Percentiles rank a stretch among this genome's conserved stretches.
Conservation (phyloP, 2,113 vertebrate species). For the Oreotrochilus melanogaster region DNA sequence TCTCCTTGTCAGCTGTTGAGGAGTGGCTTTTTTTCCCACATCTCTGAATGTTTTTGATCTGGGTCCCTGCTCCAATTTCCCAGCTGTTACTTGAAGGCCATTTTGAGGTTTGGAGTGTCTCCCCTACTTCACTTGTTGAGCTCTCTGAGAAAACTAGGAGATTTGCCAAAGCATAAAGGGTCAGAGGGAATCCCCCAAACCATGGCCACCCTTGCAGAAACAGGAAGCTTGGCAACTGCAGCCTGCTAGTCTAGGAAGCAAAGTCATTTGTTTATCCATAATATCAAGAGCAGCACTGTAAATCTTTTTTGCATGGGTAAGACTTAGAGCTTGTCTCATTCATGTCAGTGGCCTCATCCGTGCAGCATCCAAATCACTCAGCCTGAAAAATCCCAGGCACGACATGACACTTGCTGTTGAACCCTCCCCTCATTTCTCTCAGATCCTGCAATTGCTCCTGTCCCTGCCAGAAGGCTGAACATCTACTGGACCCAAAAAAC, state of each 20-base stretch:
- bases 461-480: background rate
- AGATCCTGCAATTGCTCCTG: rapidly evolving
- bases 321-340: background rate
- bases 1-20: background rate
- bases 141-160: background rate
- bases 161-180: background rate
- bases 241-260: background rate
- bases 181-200: background rate
- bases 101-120: slow-evolving; percentile 19
- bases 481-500: background rate
- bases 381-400: background rate
- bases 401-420: rapidly evolving
- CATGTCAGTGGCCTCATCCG: background rate
- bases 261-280: background rate
- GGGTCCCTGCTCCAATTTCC: background rate
- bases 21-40: background rate
- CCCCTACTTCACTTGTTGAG: background rate
- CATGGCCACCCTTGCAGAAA: background rate
- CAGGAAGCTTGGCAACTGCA: background rate
- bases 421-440: background rate
- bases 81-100: background rate
- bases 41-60: background rate
- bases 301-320: background rate
- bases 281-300: background rate
- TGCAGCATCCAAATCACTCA: background rate